Base-by-base conservation (phyloP, 1,140 invertebrate genomes). In the Ceratina japonica region DNA sequence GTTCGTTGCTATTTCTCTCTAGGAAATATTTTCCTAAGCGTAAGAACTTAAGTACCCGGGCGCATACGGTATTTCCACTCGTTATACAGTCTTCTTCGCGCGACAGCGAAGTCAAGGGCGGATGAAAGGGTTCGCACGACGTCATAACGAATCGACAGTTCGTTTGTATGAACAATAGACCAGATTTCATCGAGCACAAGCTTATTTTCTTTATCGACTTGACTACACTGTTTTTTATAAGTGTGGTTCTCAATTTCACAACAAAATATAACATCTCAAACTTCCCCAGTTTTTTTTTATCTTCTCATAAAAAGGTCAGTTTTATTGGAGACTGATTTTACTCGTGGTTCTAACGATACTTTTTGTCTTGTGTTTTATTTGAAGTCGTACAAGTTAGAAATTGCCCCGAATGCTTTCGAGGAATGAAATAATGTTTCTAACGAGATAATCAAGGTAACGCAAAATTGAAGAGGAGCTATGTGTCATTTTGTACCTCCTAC, bases 341-440 rank as follows among this genome's bases (percentile, higher is more conserved):
- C 27, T 31, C 27, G 27, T 31, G 27, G 27, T 31, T 31, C 27
- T 31, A 31, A 31, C 4, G 27, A 31, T 31, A 31, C 27, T 31
- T 31, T 31, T 24, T n/a, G 1, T 1, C 8, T 16, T 51, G 15
- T 24, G 3, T 2, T 13, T 12, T 10, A 22, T 44, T 22, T 20
- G 16, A 12, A 1, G 71, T 51, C 66, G 82, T 81, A 74, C 79
- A 89, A 89, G 90, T 90, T 90, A 90, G 89, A 90, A 90, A 90
- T 89, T 91, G 88, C 89, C 89, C 89, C 89, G 88, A 91, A 91
- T 90, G 89, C 89, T 91, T 89, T 86, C 84, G 78, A 75, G 75
- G 78, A 68, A 76, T 64, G 71, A 88, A 88, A 90, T 90, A 62
- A 27, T 62, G 24, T 62, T 24, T 62, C 22, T 12, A 62, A 62